Percentiles rank a stretch among this genome's conserved stretches.
Conservation (phyloP, 1,140 invertebrate species). For the Orius laevigatus region DNA sequence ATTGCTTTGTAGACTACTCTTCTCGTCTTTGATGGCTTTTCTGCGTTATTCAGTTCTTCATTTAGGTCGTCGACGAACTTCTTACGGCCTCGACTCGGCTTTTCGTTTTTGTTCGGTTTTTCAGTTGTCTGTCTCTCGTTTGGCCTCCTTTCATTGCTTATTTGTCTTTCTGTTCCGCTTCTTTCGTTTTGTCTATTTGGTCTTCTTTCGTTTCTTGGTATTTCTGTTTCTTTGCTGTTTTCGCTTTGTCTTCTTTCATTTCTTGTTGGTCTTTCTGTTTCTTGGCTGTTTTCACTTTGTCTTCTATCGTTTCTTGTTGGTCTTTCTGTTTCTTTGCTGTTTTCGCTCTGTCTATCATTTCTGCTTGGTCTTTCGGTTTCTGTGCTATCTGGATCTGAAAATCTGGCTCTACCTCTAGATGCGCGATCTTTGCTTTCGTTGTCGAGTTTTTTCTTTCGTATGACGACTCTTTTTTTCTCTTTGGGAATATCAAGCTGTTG, state of each 20-base stretch:
- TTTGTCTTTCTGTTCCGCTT: too few species aligned
- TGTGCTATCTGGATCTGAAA: not conserved
- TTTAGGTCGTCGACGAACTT: not conserved
- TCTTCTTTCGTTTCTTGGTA: too few species aligned
- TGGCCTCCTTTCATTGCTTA: not conserved
- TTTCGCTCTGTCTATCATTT: not conserved
- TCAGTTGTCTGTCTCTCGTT: too few species aligned
- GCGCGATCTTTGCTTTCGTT: not conserved
- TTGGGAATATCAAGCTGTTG: not conserved
- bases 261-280: too few species aligned
- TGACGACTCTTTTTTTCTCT: not conserved
- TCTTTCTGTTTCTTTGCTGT: too few species aligned
- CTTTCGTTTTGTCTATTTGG: too few species aligned
- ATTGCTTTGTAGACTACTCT: not conserved
- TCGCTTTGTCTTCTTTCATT: not conserved
- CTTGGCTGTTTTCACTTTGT: not conserved
- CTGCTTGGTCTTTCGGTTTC: not conserved
- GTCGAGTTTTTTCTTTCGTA: not conserved
- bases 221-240: too few species aligned
- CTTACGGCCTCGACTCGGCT: not conserved
- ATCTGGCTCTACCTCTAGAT: constrained; percentile 4
- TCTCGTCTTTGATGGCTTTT: not conserved
- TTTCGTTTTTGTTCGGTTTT: not conserved
- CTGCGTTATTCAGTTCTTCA: not conserved
- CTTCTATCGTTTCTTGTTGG: not conserved